A percentile compares a stretch with the other conserved stretches of the same genome.
These are phyloP conservation scores for Belgica antarctica DNA, from an alignment of 2,888 invertebrate genomes.

Conservation along the genomic window DNA sequence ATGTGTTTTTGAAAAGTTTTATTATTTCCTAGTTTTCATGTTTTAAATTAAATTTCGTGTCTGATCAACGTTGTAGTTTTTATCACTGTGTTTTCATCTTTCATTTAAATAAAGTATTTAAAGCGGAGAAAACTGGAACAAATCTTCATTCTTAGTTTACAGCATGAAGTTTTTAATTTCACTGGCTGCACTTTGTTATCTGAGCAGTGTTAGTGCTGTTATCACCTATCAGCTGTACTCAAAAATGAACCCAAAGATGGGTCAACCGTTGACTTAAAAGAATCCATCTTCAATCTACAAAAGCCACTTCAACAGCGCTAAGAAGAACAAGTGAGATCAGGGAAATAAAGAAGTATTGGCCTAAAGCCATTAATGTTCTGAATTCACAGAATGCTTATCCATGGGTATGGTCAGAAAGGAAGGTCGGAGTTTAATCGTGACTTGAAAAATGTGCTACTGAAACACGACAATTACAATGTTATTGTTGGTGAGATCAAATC, in stretches of 20 bases:
- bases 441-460: conserved; percentile 4
- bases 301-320: conserved; percentile 19
- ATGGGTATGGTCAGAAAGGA: conserved; percentile 33
- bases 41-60: not conserved
- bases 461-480: conserved; percentile 14
- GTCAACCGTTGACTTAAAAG: conserved; percentile 21
- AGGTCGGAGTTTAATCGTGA: conserved; percentile 12
- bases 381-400: conserved; percentile 33
- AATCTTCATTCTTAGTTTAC: too few species aligned
- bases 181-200: not conserved
- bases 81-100: not conserved
- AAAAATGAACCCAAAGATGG: not conserved
- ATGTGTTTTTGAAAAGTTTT: too few species aligned
- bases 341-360: not conserved
- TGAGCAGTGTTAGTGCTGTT: not conserved
- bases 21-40: too few species aligned
- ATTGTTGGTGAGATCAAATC: conserved; percentile 7
- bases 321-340: conserved; percentile 24
- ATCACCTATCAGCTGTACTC: conserved; percentile 18
- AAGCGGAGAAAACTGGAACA: too few species aligned
- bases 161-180: too few species aligned
- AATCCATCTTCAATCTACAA: not conserved
- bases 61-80: not conserved
- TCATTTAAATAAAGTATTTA: not conserved
- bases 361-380: not conserved